phyloP scores from a whole-genome alignment of 2,888 invertebrate genomes.

The Leptinotarsa juncta region DNA sequence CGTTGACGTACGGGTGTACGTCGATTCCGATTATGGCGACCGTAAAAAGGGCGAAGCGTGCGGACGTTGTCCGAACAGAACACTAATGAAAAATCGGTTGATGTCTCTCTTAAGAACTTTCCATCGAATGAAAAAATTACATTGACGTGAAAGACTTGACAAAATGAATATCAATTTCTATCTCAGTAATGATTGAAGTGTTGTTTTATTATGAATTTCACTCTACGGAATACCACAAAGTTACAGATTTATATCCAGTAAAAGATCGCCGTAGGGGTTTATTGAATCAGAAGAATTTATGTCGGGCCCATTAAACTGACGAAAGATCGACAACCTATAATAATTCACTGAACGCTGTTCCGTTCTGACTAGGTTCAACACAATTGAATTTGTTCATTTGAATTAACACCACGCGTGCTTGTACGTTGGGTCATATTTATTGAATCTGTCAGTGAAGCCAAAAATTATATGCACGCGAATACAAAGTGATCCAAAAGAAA shows the following conservation, averaged over 20 bases:
- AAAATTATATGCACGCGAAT: background rate
- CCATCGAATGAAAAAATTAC: too few species aligned
- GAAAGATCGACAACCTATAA: background rate
- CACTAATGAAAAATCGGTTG: too few species aligned
- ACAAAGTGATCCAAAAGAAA: background rate
- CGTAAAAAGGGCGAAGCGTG: too few species aligned
- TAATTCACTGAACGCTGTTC: background rate
- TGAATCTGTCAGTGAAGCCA: background rate
- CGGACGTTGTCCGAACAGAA: too few species aligned
- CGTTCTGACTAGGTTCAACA: background rate
- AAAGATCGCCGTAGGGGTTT: background rate
- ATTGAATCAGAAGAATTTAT: background rate
- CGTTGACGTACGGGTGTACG: too few species aligned
- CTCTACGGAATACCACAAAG: too few species aligned
- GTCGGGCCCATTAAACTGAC: background rate
- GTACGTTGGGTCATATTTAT: background rate
- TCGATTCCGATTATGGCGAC: too few species aligned
- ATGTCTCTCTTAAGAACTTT: too few species aligned
- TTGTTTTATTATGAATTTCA: too few species aligned
- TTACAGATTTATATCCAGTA: background rate
- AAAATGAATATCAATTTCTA: too few species aligned
- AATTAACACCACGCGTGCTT: conserved; percentile 1
- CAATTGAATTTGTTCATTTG: conserved; percentile 13
- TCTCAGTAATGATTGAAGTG: too few species aligned
- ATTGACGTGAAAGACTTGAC: too few species aligned